Conservation (phyloP, 2,113 vertebrate species). For the Lycocorax pyrrhopterus region DNA sequence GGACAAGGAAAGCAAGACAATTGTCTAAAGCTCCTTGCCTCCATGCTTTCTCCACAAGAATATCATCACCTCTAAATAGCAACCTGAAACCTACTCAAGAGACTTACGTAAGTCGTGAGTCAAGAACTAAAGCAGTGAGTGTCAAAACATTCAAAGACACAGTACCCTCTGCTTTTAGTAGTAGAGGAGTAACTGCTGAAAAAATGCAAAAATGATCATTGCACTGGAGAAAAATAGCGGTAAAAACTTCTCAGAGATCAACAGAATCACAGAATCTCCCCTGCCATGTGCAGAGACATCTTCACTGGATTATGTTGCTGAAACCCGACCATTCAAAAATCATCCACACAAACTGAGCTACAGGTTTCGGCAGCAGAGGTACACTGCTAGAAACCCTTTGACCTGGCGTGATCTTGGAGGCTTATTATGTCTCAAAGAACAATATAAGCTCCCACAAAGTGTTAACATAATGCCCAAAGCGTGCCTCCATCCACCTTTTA, state of each 20-base stretch:
- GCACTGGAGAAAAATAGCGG: not conserved
- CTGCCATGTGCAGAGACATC: not conserved
- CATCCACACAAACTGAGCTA: not conserved
- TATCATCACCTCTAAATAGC: conserved; percentile 54
- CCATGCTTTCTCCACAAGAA: not conserved
- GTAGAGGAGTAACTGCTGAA: conserved; percentile 7
- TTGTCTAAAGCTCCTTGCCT: not conserved
- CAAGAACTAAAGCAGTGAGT: conserved; percentile 38
- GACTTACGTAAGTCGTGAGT: conserved; percentile 33
- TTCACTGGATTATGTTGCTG: not conserved
- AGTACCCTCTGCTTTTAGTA: conserved; percentile 42
- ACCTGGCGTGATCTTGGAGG: not conserved
- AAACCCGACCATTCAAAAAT: not conserved
- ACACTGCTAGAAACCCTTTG: not conserved
- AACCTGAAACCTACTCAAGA: conserved; percentile 58
- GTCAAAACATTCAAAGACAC: conserved; percentile 50
- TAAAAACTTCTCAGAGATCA: not conserved
- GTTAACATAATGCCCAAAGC: not conserved
- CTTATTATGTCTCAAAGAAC: not conserved
- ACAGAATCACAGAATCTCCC: not conserved
- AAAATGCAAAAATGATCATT: not conserved
- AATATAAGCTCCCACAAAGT: not conserved
- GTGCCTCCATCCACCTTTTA: not conserved
- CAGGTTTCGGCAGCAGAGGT: not conserved
- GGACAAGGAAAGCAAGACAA: not conserved